Evolutionary conservation across 2,113 vertebrate genomes (phyloP).

Genomic region (Dipodomys spectabilis): DNA sequence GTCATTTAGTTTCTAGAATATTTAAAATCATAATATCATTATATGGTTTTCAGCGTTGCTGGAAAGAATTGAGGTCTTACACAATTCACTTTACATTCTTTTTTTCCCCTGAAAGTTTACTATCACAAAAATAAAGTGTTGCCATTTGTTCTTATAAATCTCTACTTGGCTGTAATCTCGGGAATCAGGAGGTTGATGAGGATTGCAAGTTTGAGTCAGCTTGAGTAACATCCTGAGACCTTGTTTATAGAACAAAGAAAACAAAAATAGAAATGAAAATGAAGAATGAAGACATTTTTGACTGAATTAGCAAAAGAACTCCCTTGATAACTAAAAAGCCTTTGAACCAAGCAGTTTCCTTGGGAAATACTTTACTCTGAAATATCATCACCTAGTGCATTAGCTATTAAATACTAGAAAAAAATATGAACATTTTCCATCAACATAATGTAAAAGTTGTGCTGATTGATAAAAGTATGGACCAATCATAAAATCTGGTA

Average conservation of each 20-base stretch:
- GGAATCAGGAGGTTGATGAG: no score
- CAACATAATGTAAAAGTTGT: background rate
- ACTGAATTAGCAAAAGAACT: background rate
- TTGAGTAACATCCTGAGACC: no score
- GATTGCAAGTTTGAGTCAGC: no score
- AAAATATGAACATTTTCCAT: background rate
- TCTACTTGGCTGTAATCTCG: no score
- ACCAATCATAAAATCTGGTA: conserved; percentile 24
- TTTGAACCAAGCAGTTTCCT: background rate
- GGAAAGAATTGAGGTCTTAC: background rate
- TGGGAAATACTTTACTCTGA: background rate
- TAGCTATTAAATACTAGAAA: background rate
- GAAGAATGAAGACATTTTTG: conserved; percentile 3
- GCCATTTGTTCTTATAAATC: no score
- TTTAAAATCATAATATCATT: background rate
- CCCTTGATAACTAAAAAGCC: conserved; percentile 22
- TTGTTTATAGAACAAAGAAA: background rate
- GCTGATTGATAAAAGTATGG: background rate
- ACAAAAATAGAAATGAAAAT: background rate
- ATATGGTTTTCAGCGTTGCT: no score
- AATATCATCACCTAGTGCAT: conserved; percentile 1
- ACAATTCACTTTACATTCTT: background rate
- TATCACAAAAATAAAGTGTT: no score
- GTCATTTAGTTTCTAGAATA: conserved; percentile 21
- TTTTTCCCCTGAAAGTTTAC: background rate